Evolutionary conservation across 2,113 vertebrate species (phyloP).

Genomic region (Herpetotheres cachinnans): DNA sequence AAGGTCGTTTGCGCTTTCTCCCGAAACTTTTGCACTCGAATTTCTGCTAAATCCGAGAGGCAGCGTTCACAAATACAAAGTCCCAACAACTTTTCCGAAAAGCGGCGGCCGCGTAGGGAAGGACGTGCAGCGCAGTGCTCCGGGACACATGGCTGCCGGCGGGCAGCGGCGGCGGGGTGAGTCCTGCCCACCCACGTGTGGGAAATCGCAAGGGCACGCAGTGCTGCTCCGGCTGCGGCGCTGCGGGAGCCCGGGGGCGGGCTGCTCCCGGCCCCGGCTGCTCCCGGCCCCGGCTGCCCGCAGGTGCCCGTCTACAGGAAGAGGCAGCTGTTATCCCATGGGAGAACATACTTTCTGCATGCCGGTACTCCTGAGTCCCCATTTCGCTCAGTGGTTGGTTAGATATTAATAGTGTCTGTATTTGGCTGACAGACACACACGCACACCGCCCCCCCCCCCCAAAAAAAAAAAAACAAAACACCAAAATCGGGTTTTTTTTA

Average conservation of each 20-base stretch:
- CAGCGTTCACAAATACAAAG: background rate
- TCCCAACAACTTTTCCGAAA: background rate
- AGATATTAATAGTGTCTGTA: background rate
- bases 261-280: background rate
- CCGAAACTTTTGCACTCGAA: background rate
- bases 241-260: background rate
- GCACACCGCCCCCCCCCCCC: no score
- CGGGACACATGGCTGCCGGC: fast-evolving
- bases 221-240: background rate
- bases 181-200: background rate
- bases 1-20: background rate
- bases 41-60: background rate
- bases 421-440: background rate
- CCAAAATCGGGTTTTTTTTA: background rate
- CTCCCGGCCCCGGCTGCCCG: background rate
- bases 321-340: background rate
- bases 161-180: background rate
- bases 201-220: background rate
- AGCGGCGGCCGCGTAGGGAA: no score
- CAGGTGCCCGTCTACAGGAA: no score
- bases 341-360: background rate
- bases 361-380: background rate
- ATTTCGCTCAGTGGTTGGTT: background rate
- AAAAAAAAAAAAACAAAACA: background rate
- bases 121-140: fast-evolving